A percentile compares a stretch with the other conserved stretches of the same genome.
phyloP scores from a whole-genome alignment of 2,888 invertebrate species.

The Cynaeus angustus region DNA sequence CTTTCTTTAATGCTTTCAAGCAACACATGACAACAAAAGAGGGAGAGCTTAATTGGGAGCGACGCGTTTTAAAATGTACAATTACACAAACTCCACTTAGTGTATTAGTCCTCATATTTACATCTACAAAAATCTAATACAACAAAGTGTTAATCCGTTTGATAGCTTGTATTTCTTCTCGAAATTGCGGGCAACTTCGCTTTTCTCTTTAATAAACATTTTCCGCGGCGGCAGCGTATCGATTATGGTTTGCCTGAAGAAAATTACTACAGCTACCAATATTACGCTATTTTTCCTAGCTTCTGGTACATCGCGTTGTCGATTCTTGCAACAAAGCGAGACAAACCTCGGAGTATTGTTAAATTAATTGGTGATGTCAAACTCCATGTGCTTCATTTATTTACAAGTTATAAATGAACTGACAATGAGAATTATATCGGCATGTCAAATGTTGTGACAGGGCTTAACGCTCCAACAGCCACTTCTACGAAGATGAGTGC shows the following conservation, averaged over 20 bases:
- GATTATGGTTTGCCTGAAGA: not conserved
- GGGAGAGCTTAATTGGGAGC: not conserved
- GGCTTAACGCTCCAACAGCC: slow-evolving; percentile 36
- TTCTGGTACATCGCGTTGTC: not conserved
- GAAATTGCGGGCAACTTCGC: no score
- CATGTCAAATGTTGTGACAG: slow-evolving; percentile 42
- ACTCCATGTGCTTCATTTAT: slow-evolving; percentile 39
- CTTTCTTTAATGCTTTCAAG: slow-evolving; percentile 4
- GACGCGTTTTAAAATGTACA: slow-evolving; percentile 1
- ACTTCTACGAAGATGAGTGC: slow-evolving; percentile 35
- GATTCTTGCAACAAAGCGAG: slow-evolving; percentile 17
- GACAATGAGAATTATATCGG: slow-evolving; percentile 43
- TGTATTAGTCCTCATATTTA: no score
- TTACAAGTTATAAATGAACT: slow-evolving; percentile 45
- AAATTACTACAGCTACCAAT: no score
- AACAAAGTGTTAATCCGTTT: no score
- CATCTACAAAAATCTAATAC: no score
- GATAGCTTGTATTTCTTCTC: no score
- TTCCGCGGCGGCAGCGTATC: no score
- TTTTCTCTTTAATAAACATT: no score
- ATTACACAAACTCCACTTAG: no score
- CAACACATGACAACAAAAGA: slow-evolving; percentile 7
- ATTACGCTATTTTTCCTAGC: not conserved
- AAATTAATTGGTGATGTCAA: slow-evolving; percentile 44
- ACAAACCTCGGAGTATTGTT: slow-evolving; percentile 23